Base-by-base conservation (phyloP, 2,888 invertebrate genomes). In the Ophonus ardosiacus region DNA sequence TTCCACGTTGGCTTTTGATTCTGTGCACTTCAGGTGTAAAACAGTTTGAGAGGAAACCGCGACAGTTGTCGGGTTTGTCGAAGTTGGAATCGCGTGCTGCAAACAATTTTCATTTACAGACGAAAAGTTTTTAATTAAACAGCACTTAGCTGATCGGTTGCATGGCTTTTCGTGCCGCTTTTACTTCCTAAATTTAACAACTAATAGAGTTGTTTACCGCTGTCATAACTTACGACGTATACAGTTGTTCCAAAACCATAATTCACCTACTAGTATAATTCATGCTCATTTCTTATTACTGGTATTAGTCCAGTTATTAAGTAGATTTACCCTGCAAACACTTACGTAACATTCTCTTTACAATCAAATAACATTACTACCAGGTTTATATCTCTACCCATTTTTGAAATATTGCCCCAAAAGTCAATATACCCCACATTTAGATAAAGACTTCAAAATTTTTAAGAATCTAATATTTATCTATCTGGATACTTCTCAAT, bases 71-170 rank as follows among this genome's bases (percentile, higher is more conserved):
- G 43, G 43, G 15, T 15, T 59, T 17, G 15, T 15, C 59, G 15
- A 59, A 59, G 17, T 59, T 59, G 7, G 43, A 51, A 51, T 18
- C 31, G 61, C 15, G 40, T 7, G 51, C 81, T 65, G 56, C 56
- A 78, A 81, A 65, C 81, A 81, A 81, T 51, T 81, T 81, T 65
- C 63, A 81, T 65, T 81, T 81, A 63, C 63, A 81, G 15, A 61
- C 65, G 43, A 21, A 63, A 65, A 51, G 21, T 81, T 81, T 81
- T 65, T 65, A 81, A 65, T 65, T 65, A 65, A 81, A 81, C 43
- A 40, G n/a, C 65, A 63, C 61, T 57, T 79, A 59, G 56, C 24
- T 40, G 40, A 79, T 79, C 38, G 68, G 68, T n/a, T n/a, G 68
- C 38, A 38, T 68, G 68, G 15, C 68, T 68, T 31, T 68, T 31